Evolutionary conservation across 2,888 invertebrate species (phyloP).

Genomic region (Operophtera brumata): DNA sequence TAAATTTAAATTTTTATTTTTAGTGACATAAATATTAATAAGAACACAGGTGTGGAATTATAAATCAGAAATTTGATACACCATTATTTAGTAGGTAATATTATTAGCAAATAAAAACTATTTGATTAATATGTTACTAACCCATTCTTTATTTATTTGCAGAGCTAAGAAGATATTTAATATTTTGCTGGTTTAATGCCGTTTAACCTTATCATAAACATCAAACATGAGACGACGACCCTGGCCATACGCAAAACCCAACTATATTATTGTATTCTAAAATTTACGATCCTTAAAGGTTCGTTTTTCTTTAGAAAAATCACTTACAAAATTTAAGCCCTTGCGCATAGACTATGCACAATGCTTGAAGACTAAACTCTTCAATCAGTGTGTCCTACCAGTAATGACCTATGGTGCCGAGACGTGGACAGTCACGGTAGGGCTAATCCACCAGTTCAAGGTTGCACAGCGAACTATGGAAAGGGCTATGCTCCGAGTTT

Average conservation of each 20-base stretch:
- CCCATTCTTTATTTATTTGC: constrained; percentile 11
- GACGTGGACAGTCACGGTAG: too few relatives aligned
- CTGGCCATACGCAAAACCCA: neutral
- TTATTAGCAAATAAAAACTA: constrained; percentile 10
- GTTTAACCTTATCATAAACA: constrained; percentile 8
- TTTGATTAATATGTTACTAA: constrained; percentile 11
- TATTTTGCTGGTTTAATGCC: neutral
- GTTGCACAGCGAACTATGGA: too few relatives aligned
- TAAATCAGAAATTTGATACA: constrained; percentile 17
- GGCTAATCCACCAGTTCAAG: too few relatives aligned
- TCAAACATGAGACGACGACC: neutral
- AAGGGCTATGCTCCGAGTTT: too few relatives aligned
- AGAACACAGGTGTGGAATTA: constrained; percentile 5
- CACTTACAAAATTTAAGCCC: too few relatives aligned
- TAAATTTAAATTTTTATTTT: neutral
- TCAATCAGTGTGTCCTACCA: too few relatives aligned
- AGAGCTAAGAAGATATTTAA: neutral
- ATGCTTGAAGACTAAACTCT: too few relatives aligned
- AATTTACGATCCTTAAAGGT: too few relatives aligned
- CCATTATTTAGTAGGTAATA: neutral
- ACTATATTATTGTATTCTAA: neutral
- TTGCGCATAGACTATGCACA: too few relatives aligned
- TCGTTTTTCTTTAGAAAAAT: too few relatives aligned
- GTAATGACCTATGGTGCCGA: too few relatives aligned
- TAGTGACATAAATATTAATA: neutral